Base-by-base conservation (phyloP, 2,888 invertebrate genomes). In the Plebejus anna region DNA sequence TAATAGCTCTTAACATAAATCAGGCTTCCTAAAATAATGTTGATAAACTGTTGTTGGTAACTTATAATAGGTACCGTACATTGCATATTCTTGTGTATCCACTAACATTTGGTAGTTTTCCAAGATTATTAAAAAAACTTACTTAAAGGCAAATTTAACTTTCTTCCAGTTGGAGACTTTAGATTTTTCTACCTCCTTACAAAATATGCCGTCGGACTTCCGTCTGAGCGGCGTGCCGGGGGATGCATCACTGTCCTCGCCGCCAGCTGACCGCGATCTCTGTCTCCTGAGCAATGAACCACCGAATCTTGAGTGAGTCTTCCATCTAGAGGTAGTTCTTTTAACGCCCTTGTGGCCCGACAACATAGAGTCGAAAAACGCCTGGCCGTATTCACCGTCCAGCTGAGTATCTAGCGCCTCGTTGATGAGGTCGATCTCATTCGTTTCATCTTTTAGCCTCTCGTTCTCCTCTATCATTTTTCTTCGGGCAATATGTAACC, bases 161-260 rank as follows among this genome's bases (percentile, higher is more conserved):
- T 96, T 96, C 0, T 97, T 97, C 98, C 98, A 98, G 85, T 98
- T 98, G 0, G 97, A 97, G 75, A 96, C 95, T 84, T 96, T 96
- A 0, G 96, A 94, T 77, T 93, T 94, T 28, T 94, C 94, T 0
- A 92, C 90, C 81, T 92, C 92, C 77, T 93, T 94, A 73, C 85
- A 81, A 75, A 90, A 91, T 2, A 93, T 82, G 0, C 90, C 91
- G 78, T 91, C 94, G 9, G 91, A 93, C 76, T 88, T 88, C 80
- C 90, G 87, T 79, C 94, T 85, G 32, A 92, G 77, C 1, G 92
- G 92, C 13, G 91, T 89, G 0, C 89, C 90, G 0, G 90, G 89
- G 6, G 88, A 79, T 0, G 81, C 89, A 75, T 94, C 93, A 80
- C 95, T 92, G 38, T 95, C 95, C 55, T 96, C 96, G 13, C 95